Percentiles rank a stretch among this genome's conserved stretches.
Evolutionary conservation across 2,888 invertebrate genomes (phyloP).

Genomic region (Eupithecia subfuscata): DNA sequence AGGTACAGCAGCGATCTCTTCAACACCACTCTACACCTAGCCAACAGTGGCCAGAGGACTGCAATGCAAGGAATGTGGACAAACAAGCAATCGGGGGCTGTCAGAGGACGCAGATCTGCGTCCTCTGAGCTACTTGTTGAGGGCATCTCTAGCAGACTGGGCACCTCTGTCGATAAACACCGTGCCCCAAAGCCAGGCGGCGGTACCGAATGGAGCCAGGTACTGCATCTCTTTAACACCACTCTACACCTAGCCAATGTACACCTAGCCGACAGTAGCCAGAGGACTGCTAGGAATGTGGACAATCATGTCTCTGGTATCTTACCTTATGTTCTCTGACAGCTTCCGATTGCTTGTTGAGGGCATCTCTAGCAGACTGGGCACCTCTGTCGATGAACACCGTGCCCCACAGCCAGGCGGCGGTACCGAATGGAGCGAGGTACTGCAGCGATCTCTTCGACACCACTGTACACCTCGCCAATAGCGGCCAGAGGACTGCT

Average conservation of each 20-base stretch:
- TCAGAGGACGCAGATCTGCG: too few species aligned
- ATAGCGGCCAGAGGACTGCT: constrained; percentile 92
- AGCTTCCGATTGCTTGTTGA: constrained; percentile 88
- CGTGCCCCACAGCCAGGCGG: constrained; percentile 94
- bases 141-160: constrained; percentile 74
- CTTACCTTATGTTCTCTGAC: constrained; percentile 86
- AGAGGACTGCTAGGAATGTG: constrained; percentile 88
- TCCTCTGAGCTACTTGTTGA: constrained; percentile 90
- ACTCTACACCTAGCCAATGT: constrained; percentile 89
- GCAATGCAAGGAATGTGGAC: constrained; percentile 87
- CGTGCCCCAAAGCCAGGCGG: constrained; percentile 94
- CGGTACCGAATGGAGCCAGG: constrained; percentile 94
- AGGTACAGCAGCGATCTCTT: constrained; percentile 93
- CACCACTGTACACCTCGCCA: constrained; percentile 91
- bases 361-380: constrained; percentile 87
- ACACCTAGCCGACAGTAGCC: constrained; percentile 92
- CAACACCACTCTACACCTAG: constrained; percentile 91
- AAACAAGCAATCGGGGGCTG: too few species aligned
- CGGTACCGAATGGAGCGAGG: constrained; percentile 92
- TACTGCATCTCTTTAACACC: too few species aligned
- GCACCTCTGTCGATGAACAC: constrained; percentile 93
- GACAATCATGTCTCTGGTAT: constrained; percentile 23
- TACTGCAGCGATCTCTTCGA: constrained; percentile 93
- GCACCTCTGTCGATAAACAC: too few species aligned
- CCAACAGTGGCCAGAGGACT: constrained; percentile 92